Percentiles rank a stretch among this genome's conserved stretches.
These are phyloP conservation scores for Cerceris ruficornis DNA, from an alignment of 2,888 invertebrate genomes.

Conservation along the genomic window DNA sequence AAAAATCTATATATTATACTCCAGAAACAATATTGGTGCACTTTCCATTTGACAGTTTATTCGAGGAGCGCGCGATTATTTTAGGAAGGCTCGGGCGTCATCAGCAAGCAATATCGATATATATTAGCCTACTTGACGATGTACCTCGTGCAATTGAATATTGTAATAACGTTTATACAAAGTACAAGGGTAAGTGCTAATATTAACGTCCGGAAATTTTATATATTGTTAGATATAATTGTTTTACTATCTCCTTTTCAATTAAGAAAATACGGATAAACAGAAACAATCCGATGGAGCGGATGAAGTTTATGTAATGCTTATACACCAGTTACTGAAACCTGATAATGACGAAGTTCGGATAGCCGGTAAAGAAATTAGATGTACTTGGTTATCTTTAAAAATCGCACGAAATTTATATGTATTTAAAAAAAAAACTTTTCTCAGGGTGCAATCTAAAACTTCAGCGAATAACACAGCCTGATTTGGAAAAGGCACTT, in stretches of 20 bases:
- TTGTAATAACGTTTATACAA: constrained; percentile 88
- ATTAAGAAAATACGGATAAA: constrained; percentile 67
- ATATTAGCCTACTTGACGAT: constrained; percentile 93
- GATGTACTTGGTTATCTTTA: background rate
- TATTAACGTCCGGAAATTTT: constrained; percentile 1
- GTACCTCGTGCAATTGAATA: constrained; percentile 92
- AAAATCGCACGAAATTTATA: background rate
- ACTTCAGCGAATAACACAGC: constrained; percentile 84
- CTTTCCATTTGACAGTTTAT: constrained; percentile 92
- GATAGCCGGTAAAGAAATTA: constrained; percentile 67
- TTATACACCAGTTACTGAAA: constrained; percentile 84
- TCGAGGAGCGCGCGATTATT: constrained; percentile 97
- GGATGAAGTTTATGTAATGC: constrained; percentile 83
- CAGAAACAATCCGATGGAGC: constrained; percentile 73
- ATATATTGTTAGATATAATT: constrained; percentile 9
- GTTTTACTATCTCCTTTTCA: constrained; percentile 45
- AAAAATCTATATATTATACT: constrained; percentile 90
- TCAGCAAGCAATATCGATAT: constrained; percentile 95
- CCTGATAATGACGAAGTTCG: constrained; percentile 77
- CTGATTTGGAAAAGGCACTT: constrained; percentile 91
- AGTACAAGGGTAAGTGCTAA: constrained; percentile 75
- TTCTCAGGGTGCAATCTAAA: constrained; percentile 73
- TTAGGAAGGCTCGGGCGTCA: constrained; percentile 95
- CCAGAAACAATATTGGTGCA: constrained; percentile 93
- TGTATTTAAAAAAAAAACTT: background rate